Base-by-base conservation (phyloP, 1,140 invertebrate species). In the Heliconius hewitsoni region DNA sequence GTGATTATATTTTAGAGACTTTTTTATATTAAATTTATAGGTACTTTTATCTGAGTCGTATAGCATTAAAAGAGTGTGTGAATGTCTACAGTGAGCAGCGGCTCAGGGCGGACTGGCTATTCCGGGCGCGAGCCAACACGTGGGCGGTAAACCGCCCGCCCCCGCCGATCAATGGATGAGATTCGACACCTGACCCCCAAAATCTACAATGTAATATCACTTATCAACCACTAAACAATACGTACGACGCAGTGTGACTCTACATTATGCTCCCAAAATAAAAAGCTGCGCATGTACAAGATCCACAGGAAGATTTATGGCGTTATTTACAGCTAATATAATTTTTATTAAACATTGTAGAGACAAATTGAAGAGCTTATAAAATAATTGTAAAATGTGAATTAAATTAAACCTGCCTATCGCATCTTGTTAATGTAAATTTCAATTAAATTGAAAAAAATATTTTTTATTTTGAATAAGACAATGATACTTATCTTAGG, bases 51-150 rank as follows among this genome's bases (percentile, higher is more conserved):
- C 83, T 79, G 57, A 82, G 23, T 76, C 60, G 37, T 50, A 30
- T 76, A 70, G 50, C 57, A 76, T 76, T 66, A 70, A 23, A 46
- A 46, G 42, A 76, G n/a, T 13, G 13, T 55, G 46, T 75, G 73
- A 78, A 86, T 84, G 88, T 87, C 80, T 83, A 81, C 74, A 75
- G 79, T 73, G 84, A 81, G 76, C 86, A 79, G 83, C 82, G 77
- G 85, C 83, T 86, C 91, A 86, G 86, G 85, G 87, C 87, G 74
- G 87, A 94, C 92, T 94, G 90, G 83, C 91, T 94, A 94, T 94
- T 94, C 91, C 90, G 81, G 88, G 91, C 85, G 73, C 82, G 89
- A 90, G 86, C 85, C 86, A 88, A 83, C 91, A 94, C 92, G 92
- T 94, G 93, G 93, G 90, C 86, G 88, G 84, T 82, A 80, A 84